Base-by-base conservation (phyloP, 2,888 invertebrate genomes). In the Cryptus armator region DNA sequence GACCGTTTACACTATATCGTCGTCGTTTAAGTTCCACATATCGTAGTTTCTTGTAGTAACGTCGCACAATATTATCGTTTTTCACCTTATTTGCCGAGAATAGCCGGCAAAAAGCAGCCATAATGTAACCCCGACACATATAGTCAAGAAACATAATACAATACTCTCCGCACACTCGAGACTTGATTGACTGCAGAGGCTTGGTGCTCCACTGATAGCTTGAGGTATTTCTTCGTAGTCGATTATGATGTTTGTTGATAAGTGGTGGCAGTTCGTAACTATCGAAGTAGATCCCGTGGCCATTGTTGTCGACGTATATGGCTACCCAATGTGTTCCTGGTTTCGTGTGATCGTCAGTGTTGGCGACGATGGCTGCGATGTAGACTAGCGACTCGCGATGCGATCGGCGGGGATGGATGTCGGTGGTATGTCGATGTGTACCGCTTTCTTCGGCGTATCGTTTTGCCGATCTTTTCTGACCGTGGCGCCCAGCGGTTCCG, bases 261-360 rank as follows among this genome's bases (percentile, higher is more conserved):
- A 68, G 16, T n/a, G 83, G 83, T 0, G 85, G 83, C 7, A 75
- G 29, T 32, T 80, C 83, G 77, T 59, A 87, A 29, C 82, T 85
- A 67, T 85, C 86, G 46, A 86, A 81, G 19, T 71, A 86, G 32
- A 70, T 29, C 9, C 72, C 79, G 29, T 37, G 24, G 12, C 85
- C 72, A 37, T 76, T 10, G 1, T 29, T 14, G 44, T 81, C 48
- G 43, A 83, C 74, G 75, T 75, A 83, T 9, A 84, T 79, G 2
- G 84, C 77, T 19, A 87, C 71, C 86, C 87, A 84, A 32, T 85
- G 86, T 1, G 59, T 53, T n/a, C 83, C 85, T 10, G 83, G 84
- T 79, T 76, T 59, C 7, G 56, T 84, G 51, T 83, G 82, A 16
- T 78, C 75, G 64, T 86, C 86, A 9, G 82, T 84, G 48, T 86